These are phyloP conservation scores for Pseudorhombus dupliciocellatus DNA, from an alignment of 2,113 vertebrate species.

Conservation along the genomic window DNA sequence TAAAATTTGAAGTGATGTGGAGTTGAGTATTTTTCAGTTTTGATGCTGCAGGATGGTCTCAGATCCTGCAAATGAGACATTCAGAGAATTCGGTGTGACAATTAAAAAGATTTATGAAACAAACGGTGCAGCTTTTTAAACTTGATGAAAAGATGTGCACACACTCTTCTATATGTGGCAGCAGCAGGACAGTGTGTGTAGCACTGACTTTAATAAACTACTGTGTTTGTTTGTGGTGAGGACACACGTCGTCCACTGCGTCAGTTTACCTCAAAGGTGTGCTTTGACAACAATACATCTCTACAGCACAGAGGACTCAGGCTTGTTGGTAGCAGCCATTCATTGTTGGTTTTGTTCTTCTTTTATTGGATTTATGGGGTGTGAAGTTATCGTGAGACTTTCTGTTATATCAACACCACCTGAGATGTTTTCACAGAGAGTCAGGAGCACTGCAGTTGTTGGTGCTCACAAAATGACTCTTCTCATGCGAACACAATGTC, in stretches of 20 bases:
- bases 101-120: not conserved
- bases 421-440: not conserved
- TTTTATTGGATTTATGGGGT: not conserved
- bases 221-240: constrained; percentile 1
- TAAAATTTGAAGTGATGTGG: too few relatives aligned
- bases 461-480: not conserved
- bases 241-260: not conserved
- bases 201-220: not conserved
- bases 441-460: not conserved
- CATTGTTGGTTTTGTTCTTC: not conserved
- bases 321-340: not conserved
- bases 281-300: not conserved
- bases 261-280: not conserved
- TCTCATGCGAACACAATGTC: not conserved
- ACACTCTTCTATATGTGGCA: not conserved
- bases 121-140: not conserved
- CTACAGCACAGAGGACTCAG: not conserved
- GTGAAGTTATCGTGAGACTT: not conserved
- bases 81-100: not conserved
- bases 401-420: not conserved
- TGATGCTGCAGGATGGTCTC: not conserved
- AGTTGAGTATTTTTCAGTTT: not conserved
- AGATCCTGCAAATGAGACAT: not conserved
- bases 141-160: not conserved
- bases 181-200: not conserved